These are phyloP conservation scores for Battus philenor DNA, from an alignment of 1,140 invertebrate species.

Conservation along the genomic window DNA sequence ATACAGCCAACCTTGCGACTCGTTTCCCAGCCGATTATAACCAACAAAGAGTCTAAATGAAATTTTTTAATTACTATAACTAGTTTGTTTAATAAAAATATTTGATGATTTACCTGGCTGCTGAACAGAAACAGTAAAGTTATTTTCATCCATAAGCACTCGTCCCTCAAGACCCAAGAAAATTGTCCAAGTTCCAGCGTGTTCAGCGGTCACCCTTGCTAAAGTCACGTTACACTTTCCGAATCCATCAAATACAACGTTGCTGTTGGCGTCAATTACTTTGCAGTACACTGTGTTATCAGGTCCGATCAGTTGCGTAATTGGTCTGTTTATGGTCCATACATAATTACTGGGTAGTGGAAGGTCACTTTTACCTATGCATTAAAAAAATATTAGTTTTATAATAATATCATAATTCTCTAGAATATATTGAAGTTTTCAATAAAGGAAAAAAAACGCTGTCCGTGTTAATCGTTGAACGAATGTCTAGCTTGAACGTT, in stretches of 20 bases:
- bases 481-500: too few species aligned
- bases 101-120: conserved; percentile 30
- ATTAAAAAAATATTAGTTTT: background rate
- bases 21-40: too few species aligned
- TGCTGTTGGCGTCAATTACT: conserved; percentile 22
- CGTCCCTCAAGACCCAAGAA: conserved; percentile 34
- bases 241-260: conserved; percentile 39
- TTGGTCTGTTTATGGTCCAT: conserved; percentile 26
- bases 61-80: too few species aligned
- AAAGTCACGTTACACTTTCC: conserved; percentile 43
- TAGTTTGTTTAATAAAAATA: too few species aligned
- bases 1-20: too few species aligned
- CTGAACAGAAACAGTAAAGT: conserved; percentile 28
- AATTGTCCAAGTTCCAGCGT: conserved; percentile 44
- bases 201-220: conserved; percentile 28
- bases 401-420: too few species aligned
- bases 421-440: too few species aligned
- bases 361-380: background rate
- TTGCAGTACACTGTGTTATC: conserved; percentile 47
- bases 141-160: conserved; percentile 29
- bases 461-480: too few species aligned
- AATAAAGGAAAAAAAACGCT: too few species aligned
- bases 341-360: conserved; percentile 13
- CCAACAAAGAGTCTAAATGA: too few species aligned
- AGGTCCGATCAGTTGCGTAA: conserved; percentile 35